Percentiles rank a stretch among this genome's conserved stretches.
phyloP scores from a whole-genome alignment of 2,113 vertebrate species.

The Isichthys henryi region DNA sequence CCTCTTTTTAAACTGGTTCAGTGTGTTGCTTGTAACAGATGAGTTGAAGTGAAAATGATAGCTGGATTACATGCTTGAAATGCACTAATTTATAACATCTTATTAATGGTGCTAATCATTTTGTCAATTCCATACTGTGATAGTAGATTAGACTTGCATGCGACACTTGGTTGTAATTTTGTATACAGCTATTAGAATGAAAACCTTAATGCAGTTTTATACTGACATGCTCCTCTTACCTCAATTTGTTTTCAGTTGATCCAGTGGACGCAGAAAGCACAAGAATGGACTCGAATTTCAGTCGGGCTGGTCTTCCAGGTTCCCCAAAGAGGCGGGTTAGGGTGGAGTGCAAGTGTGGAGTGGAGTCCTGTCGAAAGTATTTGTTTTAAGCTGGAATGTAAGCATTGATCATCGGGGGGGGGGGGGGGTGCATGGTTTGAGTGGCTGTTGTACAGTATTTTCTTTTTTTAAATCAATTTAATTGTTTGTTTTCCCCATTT shows the following conservation, averaged over 20 bases:
- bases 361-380: conserved; percentile 73
- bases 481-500: background rate
- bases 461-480: background rate
- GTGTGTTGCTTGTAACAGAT: background rate
- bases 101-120: background rate
- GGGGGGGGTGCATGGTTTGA: background rate
- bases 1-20: background rate
- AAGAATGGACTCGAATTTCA: conserved; percentile 82
- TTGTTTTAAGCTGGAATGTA: conserved; percentile 61
- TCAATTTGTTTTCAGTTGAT: conserved; percentile 62
- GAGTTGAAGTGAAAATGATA: background rate
- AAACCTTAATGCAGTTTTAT: background rate
- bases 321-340: conserved; percentile 73
- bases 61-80: background rate
- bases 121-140: background rate
- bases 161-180: background rate
- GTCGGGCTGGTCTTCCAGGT: conserved; percentile 59
- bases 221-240: background rate
- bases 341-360: conserved; percentile 82
- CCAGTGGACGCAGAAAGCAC: conserved; percentile 79
- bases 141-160: background rate
- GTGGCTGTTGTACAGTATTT: background rate
- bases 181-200: background rate
- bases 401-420: background rate
- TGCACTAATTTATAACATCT: background rate